phyloP scores from a whole-genome alignment of 2,797 vertebrate species.

The Ceryle rudis region DNA sequence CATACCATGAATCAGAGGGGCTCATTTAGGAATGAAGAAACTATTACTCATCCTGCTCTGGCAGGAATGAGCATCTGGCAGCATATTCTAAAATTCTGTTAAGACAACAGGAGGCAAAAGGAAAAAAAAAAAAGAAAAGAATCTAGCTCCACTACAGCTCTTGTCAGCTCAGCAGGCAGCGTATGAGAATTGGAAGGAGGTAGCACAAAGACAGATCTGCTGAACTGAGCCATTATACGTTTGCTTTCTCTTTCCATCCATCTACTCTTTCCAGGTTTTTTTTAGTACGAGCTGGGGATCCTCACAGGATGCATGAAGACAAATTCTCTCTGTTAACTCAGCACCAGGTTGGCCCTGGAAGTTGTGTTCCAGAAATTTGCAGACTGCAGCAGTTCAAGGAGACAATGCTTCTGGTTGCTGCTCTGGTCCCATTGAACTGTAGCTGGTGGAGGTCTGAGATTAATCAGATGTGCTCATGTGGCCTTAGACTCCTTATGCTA shows the following conservation, averaged over 20 bases:
- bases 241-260: conserved; percentile 18
- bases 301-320: neutral
- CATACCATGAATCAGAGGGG: conserved; percentile 46
- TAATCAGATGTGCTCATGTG: neutral
- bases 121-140: neutral
- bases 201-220: neutral
- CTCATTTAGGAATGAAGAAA: conserved; percentile 55
- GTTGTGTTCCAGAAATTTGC: neutral
- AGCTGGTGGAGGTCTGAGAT: conserved; percentile 25
- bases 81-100: conserved; percentile 36
- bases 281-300: neutral
- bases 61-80: conserved; percentile 67
- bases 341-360: neutral
- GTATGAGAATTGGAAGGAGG: neutral
- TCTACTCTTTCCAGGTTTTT: neutral
- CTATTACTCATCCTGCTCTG: conserved; percentile 66
- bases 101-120: conserved; percentile 53
- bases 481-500: neutral
- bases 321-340: neutral
- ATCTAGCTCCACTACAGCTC: neutral
- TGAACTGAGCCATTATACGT: neutral
- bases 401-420: neutral
- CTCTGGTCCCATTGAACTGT: neutral
- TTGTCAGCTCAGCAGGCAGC: conserved; percentile 46
- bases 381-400: neutral